Conservation (phyloP, 2,888 invertebrate genomes). For the Epistrophe grossulariae region DNA sequence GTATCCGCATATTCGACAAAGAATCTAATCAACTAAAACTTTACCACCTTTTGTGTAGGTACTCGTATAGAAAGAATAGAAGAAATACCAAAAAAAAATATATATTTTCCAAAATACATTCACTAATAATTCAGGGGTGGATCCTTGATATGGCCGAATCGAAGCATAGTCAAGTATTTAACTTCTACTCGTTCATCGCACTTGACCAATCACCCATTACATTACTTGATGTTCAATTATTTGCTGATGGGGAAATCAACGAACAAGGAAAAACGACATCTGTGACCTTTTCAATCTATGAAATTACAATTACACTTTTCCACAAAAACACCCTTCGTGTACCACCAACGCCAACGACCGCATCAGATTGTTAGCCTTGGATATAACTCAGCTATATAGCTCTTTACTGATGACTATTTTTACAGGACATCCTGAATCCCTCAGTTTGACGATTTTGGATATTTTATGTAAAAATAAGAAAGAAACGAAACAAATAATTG, state of each 20-base stretch:
- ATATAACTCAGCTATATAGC: too few relatives aligned
- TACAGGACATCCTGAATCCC: constrained; percentile 50
- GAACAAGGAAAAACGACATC: constrained; percentile 69
- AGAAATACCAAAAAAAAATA: constrained; percentile 32
- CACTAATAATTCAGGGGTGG: constrained; percentile 62
- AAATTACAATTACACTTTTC: constrained; percentile 75
- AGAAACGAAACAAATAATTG: constrained; percentile 63
- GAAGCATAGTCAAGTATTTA: constrained; percentile 66
- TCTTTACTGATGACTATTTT: constrained; percentile 7
- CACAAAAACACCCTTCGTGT: constrained; percentile 41
- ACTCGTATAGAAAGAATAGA: background rate
- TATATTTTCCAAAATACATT: constrained; percentile 36
- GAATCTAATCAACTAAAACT: constrained; percentile 45
- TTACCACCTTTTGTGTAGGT: constrained; percentile 29
- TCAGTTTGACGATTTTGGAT: constrained; percentile 62
- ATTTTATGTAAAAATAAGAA: constrained; percentile 49
- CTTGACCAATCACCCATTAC: constrained; percentile 75
- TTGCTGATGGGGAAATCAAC: constrained; percentile 61
- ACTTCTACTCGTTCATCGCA: constrained; percentile 57
- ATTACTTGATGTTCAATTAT: constrained; percentile 74
- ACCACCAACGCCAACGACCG: background rate
- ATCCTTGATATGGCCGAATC: background rate
- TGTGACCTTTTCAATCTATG: constrained; percentile 76
- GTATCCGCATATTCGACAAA: constrained; percentile 1
- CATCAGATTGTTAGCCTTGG: background rate